Evolutionary conservation across 2,888 invertebrate species (phyloP).

Genomic region (Epinotia brunnichana): DNA sequence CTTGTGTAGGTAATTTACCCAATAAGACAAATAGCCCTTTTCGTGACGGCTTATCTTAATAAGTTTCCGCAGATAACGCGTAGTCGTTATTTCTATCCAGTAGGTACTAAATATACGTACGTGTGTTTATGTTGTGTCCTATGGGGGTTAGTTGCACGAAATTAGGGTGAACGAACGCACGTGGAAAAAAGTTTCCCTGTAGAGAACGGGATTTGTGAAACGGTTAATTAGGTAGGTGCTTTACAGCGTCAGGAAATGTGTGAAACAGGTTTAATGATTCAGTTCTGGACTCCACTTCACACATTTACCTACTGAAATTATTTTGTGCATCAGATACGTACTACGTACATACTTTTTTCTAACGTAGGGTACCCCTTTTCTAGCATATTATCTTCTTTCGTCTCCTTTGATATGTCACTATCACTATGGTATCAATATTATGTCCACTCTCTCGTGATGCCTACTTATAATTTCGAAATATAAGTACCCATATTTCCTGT

Average conservation of each 20-base stretch:
- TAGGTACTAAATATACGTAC: constrained; percentile 13
- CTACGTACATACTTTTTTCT: too few species aligned
- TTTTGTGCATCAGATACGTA: too few species aligned
- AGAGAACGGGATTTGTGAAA: neutral
- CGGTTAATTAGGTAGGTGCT: neutral
- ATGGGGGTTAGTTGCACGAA: constrained; percentile 28
- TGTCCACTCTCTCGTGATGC: neutral
- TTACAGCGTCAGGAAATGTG: too few species aligned
- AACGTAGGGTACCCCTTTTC: too few species aligned
- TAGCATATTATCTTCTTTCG: neutral
- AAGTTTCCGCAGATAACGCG: constrained; percentile 75
- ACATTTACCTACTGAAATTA: too few species aligned
- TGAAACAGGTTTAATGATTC: too few species aligned
- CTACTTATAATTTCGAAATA: neutral
- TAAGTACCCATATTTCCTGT: constrained; percentile 1
- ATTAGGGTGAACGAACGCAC: constrained; percentile 16
- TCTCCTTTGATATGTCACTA: neutral
- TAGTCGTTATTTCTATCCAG: constrained; percentile 54
- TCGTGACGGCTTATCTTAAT: constrained; percentile 79
- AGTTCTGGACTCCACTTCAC: too few species aligned
- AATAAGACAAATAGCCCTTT: constrained; percentile 68
- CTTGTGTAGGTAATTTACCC: constrained; percentile 63
- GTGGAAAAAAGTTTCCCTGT: neutral
- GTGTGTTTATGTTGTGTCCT: constrained; percentile 17
- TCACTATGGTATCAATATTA: too few species aligned